Evolutionary conservation across 2,113 vertebrate species (phyloP).

Genomic region (Nettapus auritus): DNA sequence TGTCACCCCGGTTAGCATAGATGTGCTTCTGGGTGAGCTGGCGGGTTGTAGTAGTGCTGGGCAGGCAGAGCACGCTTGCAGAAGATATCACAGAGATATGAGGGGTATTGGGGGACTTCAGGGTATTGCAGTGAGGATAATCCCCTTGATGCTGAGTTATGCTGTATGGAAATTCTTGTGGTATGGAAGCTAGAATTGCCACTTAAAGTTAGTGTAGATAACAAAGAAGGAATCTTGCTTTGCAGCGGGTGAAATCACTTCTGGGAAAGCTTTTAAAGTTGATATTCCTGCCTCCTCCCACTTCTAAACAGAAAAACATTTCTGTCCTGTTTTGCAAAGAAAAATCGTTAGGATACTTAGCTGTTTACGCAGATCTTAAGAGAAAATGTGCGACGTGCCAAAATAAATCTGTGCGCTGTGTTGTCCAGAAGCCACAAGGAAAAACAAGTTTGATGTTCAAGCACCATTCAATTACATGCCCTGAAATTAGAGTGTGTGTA

Average conservation of each 20-base stretch:
- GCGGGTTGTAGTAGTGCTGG: not conserved
- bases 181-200: not conserved
- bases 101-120: not conserved
- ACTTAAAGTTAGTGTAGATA: not conserved
- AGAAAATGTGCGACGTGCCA: not conserved
- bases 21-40: not conserved
- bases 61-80: not conserved
- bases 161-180: not conserved
- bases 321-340: not conserved
- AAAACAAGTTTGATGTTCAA: not conserved
- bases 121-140: not conserved
- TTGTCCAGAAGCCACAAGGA: not conserved
- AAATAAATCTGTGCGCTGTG: not conserved
- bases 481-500: not conserved
- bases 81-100: not conserved
- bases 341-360: not conserved
- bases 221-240: not conserved
- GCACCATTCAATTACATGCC: not conserved
- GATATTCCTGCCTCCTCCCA: not conserved
- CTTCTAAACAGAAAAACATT: not conserved
- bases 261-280: not conserved
- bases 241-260: not conserved
- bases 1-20: not conserved
- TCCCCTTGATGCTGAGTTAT: not conserved
- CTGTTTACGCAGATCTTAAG: conserved; percentile 3